phyloP scores from a whole-genome alignment of 2,888 invertebrate genomes.

The Morpho achilles region DNA sequence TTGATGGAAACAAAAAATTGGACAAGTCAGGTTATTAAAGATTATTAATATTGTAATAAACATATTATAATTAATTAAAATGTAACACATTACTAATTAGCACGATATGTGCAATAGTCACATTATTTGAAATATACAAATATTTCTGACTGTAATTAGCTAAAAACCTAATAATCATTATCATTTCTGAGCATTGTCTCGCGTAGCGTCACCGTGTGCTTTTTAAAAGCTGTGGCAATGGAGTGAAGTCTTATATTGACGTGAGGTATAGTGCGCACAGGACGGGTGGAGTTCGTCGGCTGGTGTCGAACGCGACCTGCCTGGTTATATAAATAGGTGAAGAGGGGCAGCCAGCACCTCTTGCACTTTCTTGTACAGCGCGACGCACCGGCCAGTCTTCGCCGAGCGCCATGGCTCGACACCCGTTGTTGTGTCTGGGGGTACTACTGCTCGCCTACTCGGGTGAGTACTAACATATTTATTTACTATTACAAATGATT shows the following conservation, averaged over 20 bases:
- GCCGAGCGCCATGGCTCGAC: slow-evolving; percentile 78
- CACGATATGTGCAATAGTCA: slow-evolving; percentile 3
- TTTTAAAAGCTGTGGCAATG: slow-evolving; percentile 61
- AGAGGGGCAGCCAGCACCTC: slow-evolving; percentile 74
- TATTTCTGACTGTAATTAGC: slow-evolving; percentile 26
- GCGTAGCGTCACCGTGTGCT: slow-evolving; percentile 43
- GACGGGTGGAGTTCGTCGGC: slow-evolving; percentile 52
- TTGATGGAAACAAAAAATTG: not conserved
- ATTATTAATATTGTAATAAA: not conserved
- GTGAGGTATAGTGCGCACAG: slow-evolving; percentile 51
- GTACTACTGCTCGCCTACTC: slow-evolving; percentile 66
- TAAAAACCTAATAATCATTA: slow-evolving; percentile 28
- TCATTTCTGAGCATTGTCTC: slow-evolving; percentile 43
- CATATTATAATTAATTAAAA: slow-evolving; percentile 8
- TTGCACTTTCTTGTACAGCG: slow-evolving; percentile 73
- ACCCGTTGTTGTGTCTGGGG: slow-evolving; percentile 72
- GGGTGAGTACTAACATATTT: slow-evolving; percentile 57
- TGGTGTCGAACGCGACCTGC: slow-evolving; percentile 49
- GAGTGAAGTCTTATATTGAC: slow-evolving; percentile 48
- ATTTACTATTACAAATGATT: not conserved
- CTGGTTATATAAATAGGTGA: slow-evolving; percentile 76
- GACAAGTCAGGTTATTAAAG: not conserved
- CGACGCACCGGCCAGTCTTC: slow-evolving; percentile 65
- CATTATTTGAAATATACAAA: not conserved
- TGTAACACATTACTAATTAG: slow-evolving; percentile 10